Conservation (phyloP, 2,888 invertebrate genomes). For the Hipparchia semele region DNA sequence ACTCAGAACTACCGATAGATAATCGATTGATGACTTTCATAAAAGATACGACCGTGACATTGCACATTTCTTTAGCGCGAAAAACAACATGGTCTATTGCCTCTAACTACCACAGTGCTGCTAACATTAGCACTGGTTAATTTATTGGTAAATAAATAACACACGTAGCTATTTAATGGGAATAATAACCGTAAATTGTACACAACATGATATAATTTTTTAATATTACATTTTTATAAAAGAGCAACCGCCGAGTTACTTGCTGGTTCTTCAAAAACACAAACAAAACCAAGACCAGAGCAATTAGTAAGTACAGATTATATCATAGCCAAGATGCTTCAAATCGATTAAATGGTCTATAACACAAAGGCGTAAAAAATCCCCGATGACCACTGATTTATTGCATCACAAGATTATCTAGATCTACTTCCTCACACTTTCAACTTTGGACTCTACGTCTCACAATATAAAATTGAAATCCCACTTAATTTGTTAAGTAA, state of each 20-base stretch:
- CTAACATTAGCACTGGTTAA: not conserved
- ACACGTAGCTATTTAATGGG: too few species aligned
- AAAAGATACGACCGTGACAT: slow-evolving; percentile 11
- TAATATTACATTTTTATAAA: too few species aligned
- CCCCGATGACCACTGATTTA: slow-evolving; percentile 21
- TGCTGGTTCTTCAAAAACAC: too few species aligned
- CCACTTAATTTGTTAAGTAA: slow-evolving; percentile 19
- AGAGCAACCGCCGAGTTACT: too few species aligned
- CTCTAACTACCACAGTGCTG: not conserved
- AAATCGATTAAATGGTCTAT: slow-evolving; percentile 13
- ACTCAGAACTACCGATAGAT: not conserved
- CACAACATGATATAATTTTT: too few species aligned
- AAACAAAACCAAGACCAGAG: slow-evolving; percentile 6
- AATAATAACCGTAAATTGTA: not conserved
- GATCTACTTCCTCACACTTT: not conserved
- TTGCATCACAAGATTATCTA: slow-evolving; percentile 16
- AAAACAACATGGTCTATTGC: not conserved
- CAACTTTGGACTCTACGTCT: not conserved
- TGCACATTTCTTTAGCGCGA: not conserved
- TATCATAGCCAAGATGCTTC: slow-evolving; percentile 6
- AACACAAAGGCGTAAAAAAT: slow-evolving; percentile 22
- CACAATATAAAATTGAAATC: slow-evolving; percentile 24
- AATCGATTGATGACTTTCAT: slow-evolving; percentile 16
- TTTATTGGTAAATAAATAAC: too few species aligned
- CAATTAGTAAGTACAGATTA: slow-evolving; percentile 1